phyloP scores from a whole-genome alignment of 2,797 vertebrate species.

The Phoeniculus purpureus region DNA sequence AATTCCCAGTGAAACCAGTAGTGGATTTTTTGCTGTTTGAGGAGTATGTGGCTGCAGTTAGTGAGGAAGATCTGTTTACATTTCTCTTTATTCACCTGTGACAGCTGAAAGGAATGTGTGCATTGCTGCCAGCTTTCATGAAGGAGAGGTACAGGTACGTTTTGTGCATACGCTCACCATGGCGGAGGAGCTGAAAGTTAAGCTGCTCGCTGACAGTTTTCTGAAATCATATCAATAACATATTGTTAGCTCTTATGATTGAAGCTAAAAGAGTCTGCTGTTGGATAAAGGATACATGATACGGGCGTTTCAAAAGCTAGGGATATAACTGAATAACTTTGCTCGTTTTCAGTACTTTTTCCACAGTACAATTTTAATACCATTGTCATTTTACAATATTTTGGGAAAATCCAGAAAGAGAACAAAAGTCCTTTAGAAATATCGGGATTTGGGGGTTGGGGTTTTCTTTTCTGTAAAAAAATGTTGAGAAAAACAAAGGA shows the following conservation, averaged over 20 bases:
- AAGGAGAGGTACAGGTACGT: conserved; percentile 78
- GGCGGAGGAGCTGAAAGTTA: conserved; percentile 83
- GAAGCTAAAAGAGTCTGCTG: conserved; percentile 71
- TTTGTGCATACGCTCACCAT: conserved; percentile 77
- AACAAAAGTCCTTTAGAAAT: conserved; percentile 67
- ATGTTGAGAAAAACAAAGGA: conserved; percentile 41
- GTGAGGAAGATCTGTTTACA: conserved; percentile 25
- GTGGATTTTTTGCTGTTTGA: fast-evolving
- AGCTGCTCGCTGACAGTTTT: conserved; percentile 89
- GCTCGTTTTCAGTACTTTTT: conserved; percentile 83
- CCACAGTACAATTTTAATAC: conserved; percentile 76
- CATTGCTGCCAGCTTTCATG: conserved; percentile 80
- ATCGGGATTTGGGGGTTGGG: background rate
- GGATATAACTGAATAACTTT: conserved; percentile 82
- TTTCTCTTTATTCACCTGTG: conserved; percentile 16
- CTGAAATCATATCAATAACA: conserved; percentile 88
- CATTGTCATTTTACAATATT: conserved; percentile 63
- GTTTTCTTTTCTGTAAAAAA: background rate
- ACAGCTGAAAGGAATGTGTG: conserved; percentile 60
- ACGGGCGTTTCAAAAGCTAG: conserved; percentile 45
- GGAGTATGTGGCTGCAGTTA: background rate
- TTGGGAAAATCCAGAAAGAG: conserved; percentile 52
- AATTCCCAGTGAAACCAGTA: background rate
- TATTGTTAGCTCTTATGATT: conserved; percentile 80
- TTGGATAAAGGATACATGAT: conserved; percentile 64